Conservation (phyloP, 37 sponge, comb jelly and placozoan genomes). For the Agelas oroides region DNA sequence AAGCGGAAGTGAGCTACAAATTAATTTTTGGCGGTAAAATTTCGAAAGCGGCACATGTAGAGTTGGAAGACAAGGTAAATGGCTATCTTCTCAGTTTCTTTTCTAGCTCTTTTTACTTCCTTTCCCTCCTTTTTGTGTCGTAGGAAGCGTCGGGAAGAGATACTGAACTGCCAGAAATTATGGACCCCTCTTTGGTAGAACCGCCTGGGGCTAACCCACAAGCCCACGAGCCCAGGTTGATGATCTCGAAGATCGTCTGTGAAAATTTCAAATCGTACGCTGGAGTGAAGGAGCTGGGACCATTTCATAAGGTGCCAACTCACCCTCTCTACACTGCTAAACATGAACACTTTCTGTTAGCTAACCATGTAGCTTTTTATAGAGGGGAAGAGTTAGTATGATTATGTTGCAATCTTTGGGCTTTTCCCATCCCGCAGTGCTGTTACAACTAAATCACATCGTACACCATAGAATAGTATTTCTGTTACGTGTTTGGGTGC, state of each 20-base stretch:
- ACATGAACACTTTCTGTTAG: not conserved
- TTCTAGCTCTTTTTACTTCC: no score
- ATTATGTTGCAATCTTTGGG: not conserved
- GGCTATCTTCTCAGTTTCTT: no score
- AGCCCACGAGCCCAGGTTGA: conserved; percentile 57
- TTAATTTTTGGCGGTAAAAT: conserved; percentile 51
- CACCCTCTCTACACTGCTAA: not conserved
- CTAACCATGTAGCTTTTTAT: not conserved
- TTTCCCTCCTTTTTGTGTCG: not conserved
- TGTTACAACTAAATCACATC: no score
- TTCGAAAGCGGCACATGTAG: no score
- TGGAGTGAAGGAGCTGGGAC: conserved; percentile 89
- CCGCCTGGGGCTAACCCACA: no score
- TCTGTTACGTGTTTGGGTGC: no score
- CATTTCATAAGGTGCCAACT: conserved; percentile 97
- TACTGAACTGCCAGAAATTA: not conserved
- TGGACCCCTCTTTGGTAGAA: no score
- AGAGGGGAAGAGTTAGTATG: not conserved
- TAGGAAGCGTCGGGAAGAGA: not conserved
- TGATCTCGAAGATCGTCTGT: conserved; percentile 92
- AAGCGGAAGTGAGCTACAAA: no score
- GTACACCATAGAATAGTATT: no score
- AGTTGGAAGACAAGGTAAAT: no score
- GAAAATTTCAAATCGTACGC: conserved; percentile 99
- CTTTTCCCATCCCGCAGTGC: no score